A percentile compares a stretch with the other conserved stretches of the same genome.
These are phyloP conservation scores for Ahaetulla prasina DNA, from an alignment of 2,113 vertebrate genomes.

Conservation along the genomic window DNA sequence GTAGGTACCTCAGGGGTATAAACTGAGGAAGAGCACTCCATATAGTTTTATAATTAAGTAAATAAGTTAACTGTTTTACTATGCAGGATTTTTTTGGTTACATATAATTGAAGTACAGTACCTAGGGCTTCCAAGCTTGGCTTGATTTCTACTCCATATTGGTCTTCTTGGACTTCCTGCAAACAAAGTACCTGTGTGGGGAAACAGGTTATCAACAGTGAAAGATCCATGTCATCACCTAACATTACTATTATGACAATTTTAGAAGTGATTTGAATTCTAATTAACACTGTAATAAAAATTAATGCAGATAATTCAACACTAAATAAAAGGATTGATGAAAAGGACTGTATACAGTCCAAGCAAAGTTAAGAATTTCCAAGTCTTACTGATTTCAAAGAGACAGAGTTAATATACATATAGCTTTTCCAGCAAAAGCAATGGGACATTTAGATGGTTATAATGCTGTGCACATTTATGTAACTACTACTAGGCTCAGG, in stretches of 20 bases:
- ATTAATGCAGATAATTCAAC: not conserved
- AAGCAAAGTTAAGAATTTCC: not conserved
- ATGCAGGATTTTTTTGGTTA: not conserved
- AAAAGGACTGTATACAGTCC: not conserved
- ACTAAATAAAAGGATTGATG: not conserved
- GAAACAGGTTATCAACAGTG: not conserved
- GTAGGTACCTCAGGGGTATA: not conserved
- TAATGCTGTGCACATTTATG: not conserved
- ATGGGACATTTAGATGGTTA: not conserved
- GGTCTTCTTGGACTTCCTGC: conserved; percentile 95
- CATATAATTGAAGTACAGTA: conserved; percentile 43
- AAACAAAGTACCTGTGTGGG: conserved; percentile 87
- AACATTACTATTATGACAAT: not conserved
- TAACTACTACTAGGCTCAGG: not conserved
- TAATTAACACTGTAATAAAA: not conserved
- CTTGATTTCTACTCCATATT: conserved; percentile 86
- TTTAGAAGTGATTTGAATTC: not conserved
- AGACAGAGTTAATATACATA: not conserved
- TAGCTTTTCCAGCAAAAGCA: not conserved
- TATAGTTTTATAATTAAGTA: not conserved
- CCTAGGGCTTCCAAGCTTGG: conserved; percentile 84
- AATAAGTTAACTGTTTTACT: not conserved
- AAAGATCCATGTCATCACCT: not conserved
- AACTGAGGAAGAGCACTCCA: not conserved
- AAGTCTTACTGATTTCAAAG: not conserved